These are phyloP conservation scores for Pyrocoelia pectoralis DNA, from an alignment of 2,888 invertebrate species.

Conservation along the genomic window DNA sequence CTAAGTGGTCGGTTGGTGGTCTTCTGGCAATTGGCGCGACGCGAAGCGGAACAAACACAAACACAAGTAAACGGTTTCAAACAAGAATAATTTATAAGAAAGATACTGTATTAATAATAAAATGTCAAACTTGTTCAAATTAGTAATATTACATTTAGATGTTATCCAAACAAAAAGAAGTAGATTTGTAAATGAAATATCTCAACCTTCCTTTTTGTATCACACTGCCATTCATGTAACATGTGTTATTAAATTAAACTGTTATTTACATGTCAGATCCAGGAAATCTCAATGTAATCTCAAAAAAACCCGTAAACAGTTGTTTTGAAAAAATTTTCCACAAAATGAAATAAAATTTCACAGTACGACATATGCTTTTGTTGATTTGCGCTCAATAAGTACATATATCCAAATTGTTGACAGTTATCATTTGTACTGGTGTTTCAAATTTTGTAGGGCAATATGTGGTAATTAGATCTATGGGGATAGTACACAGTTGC, in stretches of 20 bases:
- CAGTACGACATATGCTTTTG: no score
- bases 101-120: background rate
- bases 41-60: conserved; percentile 53
- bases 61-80: conserved; percentile 53
- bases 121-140: background rate
- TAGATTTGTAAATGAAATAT: background rate
- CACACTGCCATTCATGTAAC: conserved; percentile 25
- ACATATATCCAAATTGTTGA: no score
- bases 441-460: no score
- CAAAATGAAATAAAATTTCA: no score
- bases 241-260: background rate
- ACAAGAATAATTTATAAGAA: conserved; percentile 53
- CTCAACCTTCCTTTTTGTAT: conserved; percentile 20
- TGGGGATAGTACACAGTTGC: no score
- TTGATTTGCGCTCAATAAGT: no score
- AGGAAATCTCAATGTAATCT: no score
- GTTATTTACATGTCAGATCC: background rate
- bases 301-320: no score
- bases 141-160: conserved; percentile 7
- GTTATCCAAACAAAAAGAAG: background rate
- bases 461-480: no score
- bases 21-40: conserved; percentile 70
- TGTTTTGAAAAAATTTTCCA: no score
- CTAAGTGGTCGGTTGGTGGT: conserved; percentile 88
- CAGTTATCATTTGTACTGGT: no score